Percentiles rank a stretch among this genome's conserved stretches.
These are phyloP conservation scores for Trissolcus brochymenae DNA, from an alignment of 2,888 invertebrate genomes.

Conservation along the genomic window DNA sequence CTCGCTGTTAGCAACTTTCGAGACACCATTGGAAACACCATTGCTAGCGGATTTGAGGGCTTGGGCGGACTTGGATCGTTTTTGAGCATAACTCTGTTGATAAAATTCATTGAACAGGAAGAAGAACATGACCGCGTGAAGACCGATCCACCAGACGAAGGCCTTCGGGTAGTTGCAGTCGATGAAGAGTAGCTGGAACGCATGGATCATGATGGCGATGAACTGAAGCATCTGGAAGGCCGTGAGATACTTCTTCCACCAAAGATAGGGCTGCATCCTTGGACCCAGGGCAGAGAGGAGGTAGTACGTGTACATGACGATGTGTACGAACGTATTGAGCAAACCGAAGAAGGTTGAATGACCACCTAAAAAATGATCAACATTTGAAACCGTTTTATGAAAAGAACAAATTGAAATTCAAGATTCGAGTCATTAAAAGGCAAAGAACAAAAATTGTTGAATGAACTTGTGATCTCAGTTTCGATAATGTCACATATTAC, in stretches of 20 bases:
- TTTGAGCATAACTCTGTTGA: constrained; percentile 83
- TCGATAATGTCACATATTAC: too few relatives aligned
- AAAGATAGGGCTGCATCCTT: constrained; percentile 89
- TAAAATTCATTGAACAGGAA: constrained; percentile 96
- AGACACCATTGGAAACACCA: constrained; percentile 64
- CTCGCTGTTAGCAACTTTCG: constrained; percentile 59
- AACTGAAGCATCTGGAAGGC: constrained; percentile 95
- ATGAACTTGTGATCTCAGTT: too few relatives aligned
- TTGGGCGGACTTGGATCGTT: constrained; percentile 50
- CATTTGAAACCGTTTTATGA: not conserved
- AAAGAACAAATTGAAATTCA: not conserved
- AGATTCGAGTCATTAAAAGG: not conserved
- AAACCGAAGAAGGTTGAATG: constrained; percentile 97
- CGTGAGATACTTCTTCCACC: constrained; percentile 98
- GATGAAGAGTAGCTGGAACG: constrained; percentile 92
- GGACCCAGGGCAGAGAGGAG: constrained; percentile 94
- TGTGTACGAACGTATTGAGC: constrained; percentile 97
- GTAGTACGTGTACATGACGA: constrained; percentile 97
- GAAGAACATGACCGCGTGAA: constrained; percentile 95
- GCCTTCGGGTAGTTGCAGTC: constrained; percentile 94
- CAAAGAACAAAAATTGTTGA: too few relatives aligned
- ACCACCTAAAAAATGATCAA: constrained; percentile 86
- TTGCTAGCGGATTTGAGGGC: constrained; percentile 53
- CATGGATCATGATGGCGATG: constrained; percentile 90
- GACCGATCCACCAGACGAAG: constrained; percentile 94